phyloP scores from a whole-genome alignment of 2,888 invertebrate genomes.

The Salticus scenicus region DNA sequence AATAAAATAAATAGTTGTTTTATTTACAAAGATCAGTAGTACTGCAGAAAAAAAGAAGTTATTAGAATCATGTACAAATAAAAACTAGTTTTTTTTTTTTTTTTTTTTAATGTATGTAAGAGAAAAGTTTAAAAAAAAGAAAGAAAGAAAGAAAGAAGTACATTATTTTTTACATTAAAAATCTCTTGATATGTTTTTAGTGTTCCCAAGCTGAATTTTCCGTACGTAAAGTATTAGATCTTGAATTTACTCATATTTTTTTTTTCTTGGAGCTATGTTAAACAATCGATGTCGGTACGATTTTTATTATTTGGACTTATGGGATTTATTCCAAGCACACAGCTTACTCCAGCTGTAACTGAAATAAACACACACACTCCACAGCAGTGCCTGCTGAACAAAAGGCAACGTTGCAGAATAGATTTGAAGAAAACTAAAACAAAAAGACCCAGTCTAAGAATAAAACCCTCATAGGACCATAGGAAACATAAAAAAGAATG shows the following conservation, averaged over 20 bases:
- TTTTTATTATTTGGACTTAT: constrained; percentile 10
- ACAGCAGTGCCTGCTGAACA: not conserved
- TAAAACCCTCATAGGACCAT: constrained; percentile 12
- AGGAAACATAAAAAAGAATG: not conserved
- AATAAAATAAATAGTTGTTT: no score
- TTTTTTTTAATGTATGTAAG: no score
- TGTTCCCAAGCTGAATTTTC: not conserved
- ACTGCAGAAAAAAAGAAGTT: no score
- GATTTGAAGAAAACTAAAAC: constrained; percentile 3
- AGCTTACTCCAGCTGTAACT: constrained; percentile 9
- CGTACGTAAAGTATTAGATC: not conserved
- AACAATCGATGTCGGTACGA: not conserved
- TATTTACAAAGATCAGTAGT: no score
- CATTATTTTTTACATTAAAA: no score
- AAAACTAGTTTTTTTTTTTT: no score
- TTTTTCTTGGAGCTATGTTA: not conserved
- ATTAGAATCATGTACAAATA: no score
- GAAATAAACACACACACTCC: not conserved
- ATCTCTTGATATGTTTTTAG: no score
- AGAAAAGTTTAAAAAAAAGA: no score
- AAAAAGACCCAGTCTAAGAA: not conserved
- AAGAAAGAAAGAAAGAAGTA: no score
- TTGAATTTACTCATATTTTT: not conserved
- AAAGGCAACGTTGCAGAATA: not conserved
- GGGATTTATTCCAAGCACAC: constrained; percentile 12